phyloP scores from a whole-genome alignment of 1,140 invertebrate species.

The Parapsyche elsis region DNA sequence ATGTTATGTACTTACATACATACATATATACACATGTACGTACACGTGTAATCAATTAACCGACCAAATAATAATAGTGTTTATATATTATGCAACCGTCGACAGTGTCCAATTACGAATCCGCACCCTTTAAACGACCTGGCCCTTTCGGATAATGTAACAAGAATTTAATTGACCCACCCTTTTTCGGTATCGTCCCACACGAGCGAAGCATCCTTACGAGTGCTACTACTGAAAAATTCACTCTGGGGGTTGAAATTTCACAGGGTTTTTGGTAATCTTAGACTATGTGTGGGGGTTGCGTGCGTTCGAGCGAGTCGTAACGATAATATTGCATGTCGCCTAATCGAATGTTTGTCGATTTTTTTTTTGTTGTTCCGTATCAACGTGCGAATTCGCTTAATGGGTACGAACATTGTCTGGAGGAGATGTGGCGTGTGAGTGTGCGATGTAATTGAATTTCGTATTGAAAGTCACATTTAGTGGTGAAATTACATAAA shows the following conservation, averaged over 20 bases:
- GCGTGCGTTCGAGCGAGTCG: not conserved
- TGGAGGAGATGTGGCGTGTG: no score
- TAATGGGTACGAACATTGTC: no score
- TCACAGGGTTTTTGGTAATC: no score
- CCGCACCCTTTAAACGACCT: not conserved
- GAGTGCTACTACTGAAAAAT: no score
- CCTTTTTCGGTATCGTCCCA: not conserved
- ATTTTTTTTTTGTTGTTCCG: not conserved
- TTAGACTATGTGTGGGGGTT: not conserved
- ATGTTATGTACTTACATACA: not conserved
- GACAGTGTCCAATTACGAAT: not conserved
- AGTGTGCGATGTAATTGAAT: no score
- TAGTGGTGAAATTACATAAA: no score
- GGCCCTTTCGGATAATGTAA: not conserved
- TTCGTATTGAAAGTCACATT: no score
- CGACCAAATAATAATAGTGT: not conserved
- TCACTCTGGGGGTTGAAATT: no score
- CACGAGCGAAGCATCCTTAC: not conserved
- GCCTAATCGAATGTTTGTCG: constrained; percentile 18
- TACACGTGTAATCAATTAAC: not conserved
- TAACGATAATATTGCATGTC: constrained; percentile 22
- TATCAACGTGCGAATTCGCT: not conserved
- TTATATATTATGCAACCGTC: not conserved
- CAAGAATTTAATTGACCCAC: not conserved
- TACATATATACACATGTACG: not conserved